phyloP scores from a whole-genome alignment of 2,888 invertebrate genomes.

The Cyrtodaria siliqua region DNA sequence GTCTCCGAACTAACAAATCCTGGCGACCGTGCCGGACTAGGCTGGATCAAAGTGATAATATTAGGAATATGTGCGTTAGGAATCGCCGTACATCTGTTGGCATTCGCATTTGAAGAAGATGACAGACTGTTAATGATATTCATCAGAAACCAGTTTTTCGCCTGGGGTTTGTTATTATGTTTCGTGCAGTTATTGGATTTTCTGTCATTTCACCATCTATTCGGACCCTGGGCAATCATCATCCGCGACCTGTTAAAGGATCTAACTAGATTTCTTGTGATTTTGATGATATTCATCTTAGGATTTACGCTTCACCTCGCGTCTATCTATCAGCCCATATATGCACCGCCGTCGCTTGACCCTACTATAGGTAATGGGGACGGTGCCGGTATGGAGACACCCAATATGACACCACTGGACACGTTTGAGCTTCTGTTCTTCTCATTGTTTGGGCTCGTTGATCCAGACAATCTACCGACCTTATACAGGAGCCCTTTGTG shows the following conservation, averaged over 20 bases:
- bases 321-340: conserved; percentile 95
- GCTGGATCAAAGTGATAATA: conserved; percentile 90
- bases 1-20: conserved; percentile 99
- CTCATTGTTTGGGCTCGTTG: conserved; percentile 98
- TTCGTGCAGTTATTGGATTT: conserved; percentile 98
- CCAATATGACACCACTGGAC: conserved; percentile 87
- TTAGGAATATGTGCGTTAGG: conserved; percentile 91
- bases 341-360: conserved; percentile 63
- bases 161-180: conserved; percentile 96
- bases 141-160: conserved; percentile 98
- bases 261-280: conserved; percentile 98
- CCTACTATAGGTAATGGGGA: conserved; percentile 68
- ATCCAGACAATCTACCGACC: conserved; percentile 88
- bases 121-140: conserved; percentile 92
- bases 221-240: conserved; percentile 99
- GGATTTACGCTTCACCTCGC: conserved; percentile 97
- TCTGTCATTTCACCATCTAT: conserved; percentile 99
- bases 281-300: conserved; percentile 98
- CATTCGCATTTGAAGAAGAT: conserved; percentile 85
- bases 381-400: conserved; percentile 71
- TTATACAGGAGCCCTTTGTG: conserved; percentile 86
- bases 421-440: conserved; percentile 99
- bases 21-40: conserved; percentile 98
- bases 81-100: conserved; percentile 91
- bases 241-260: conserved; percentile 92